Evolutionary conservation across 1,140 invertebrate genomes (phyloP), one percentile per base, ranked within the genome.

Genomic region (Geopemphigus sp.): DNA sequence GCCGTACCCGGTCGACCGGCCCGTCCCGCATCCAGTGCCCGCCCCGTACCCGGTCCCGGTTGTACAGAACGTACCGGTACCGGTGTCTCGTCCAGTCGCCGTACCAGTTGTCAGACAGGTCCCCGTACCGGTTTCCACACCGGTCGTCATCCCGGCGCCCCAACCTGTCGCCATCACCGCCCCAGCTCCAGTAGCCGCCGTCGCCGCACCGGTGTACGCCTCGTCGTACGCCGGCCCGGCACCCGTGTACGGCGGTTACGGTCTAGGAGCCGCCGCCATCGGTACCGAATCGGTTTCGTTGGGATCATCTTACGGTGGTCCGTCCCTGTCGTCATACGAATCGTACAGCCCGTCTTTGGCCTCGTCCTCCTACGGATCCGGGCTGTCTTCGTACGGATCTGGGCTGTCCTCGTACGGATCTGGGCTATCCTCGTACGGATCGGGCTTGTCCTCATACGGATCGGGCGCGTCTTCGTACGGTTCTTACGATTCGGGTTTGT

Each of bases 11-110:
- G 81, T 82, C 6, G 68, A 80, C 26, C 64, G 56, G 29, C 45
- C 76, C 10, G 66, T 80, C 4, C 81, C 76, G 10, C 56, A 73
- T 0, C 68, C 81, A 74, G 68, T 80, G 1, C 39, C 81, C 0
- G 47, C 53, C 17, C 64, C 68, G 0, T 66, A 72, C 56, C 66
- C 76, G 26, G 76, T 80, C 11, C 76, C 81, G 26, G 78, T 82
- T 10, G 56, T 70, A 39, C 57, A 64, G 50, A 64, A 82, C 11
- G 80, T 82, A 14, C 80, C 70, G 5, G 80, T 82, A 0, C 81
- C 80, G 15, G 80, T 82, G 12, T 80, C 80, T 8, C 50, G 72
- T 39, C 80, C 81, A 50, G 64, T 81, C 17, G 72, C 80, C 11
- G 80, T 82, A 5, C 61, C 81, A 17, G 81, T 82, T 8, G 80